Base-by-base conservation (phyloP, 1,140 invertebrate species). In the Asobara japonica region DNA sequence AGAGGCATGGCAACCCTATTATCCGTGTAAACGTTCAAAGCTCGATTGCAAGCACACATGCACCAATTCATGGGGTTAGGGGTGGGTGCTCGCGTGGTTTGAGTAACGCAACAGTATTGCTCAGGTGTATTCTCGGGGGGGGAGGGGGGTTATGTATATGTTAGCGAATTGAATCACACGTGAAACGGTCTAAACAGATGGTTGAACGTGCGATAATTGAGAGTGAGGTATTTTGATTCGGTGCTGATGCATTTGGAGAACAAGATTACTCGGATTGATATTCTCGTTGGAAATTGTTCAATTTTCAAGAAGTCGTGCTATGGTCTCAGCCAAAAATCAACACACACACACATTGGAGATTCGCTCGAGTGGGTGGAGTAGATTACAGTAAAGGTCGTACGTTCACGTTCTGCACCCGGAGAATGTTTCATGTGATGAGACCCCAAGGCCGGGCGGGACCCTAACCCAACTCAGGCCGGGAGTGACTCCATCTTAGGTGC, bases 1-100 rank as follows among this genome's bases (percentile, higher is more conserved):
- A n/a, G 25, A 67, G 30, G 36, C 18, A 8, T 41, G 30, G 27
- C 65, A 67, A 67, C 65, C 38, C 65, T 67, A 67, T 67, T 67
- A 48, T 18, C 38, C 22, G 38, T 67, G 65, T 48, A 67, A 67
- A 67, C 25, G 65, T 48, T 48, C 25, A 67, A 38, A 27, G 22
- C 41, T 45, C 41, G 41, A 45, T 45, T 13, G 41, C 41, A 45
- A 45, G 41, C 41, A 45, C 41, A 45, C 41, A 45, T 45, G n/a
- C 5, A 45, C 41, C 41, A 45, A 45, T 45, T 45, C 41, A 45
- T 45, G 41, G 18, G 41, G 10, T 45, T 5, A 18, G n/a, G 41
- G 41, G 41, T 4, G 7, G 41, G 41, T 13, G 4, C 11, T 41
- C 3, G 36, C 36, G 36, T 41, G 36, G n/a, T 45, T 45, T 45